Evolutionary conservation across 2,888 invertebrate genomes (phyloP), one percentile per base, ranked within the genome.

Genomic region (Mesorhabditis sp.): DNA sequence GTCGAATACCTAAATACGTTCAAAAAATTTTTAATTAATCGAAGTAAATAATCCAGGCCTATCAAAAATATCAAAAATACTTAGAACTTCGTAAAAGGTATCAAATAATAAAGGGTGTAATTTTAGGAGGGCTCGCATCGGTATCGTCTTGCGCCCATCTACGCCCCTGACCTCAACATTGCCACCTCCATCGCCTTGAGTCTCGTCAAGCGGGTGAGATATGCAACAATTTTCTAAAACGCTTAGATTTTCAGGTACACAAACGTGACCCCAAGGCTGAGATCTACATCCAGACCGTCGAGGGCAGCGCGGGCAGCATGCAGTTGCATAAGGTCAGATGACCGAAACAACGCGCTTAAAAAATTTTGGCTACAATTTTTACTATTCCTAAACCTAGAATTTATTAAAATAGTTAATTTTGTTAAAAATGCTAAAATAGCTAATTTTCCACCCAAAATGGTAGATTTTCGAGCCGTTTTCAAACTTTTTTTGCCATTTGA

Each of bases 231-330:
- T 28, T 28, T 28, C 28, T 28, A 28, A 28, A 28, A 28, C 28
- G 28, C 28, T 28, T 28, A 28, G 28, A 2, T 13, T 50, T 50
- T 50, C 58, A 50, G 58, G 58, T 50, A 13, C n/a, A 50, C 58
- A 50, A 50, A 50, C 58, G 58, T 50, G 58, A 50, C 58, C 10
- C 58, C 58, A n/a, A 50, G 7, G 58, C 58, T n/a, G 58, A 50
- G 58, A 50, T 50, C 58, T 10, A 13, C 58, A 50, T 50, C n/a
- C 58, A 50, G n/a, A 50, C 58, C 10, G 58, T 50, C n/a, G 58
- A 50, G 7, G 58, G 58, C 7, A 50, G 58, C n/a, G 58, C 58
- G 58, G 58, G 58, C 10, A 50, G 58, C n/a, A 50, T 50, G 58
- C 58, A 50, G 58, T 50, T 50, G 58, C 58, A 50, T n/a, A 50